Conservation (phyloP, 2,888 invertebrate species). For the Oxyteleia sp. region DNA sequence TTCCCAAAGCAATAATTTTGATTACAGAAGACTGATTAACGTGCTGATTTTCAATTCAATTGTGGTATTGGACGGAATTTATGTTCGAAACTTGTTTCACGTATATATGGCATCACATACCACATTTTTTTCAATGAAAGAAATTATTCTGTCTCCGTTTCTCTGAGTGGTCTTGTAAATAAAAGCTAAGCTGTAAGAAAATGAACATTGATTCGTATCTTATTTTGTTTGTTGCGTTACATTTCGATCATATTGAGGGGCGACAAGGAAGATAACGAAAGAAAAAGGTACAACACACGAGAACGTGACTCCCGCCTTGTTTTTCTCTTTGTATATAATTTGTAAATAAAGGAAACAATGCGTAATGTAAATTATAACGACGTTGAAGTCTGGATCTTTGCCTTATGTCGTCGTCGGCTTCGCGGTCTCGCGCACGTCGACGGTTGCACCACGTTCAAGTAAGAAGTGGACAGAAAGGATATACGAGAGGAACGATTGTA, state of each 20-base stretch:
- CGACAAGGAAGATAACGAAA: conserved; percentile 60
- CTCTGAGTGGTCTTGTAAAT: conserved; percentile 49
- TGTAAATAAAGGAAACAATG: conserved; percentile 79
- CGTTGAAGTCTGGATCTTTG: conserved; percentile 58
- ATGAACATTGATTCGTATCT: too few relatives aligned
- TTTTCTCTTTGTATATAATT: conserved; percentile 81
- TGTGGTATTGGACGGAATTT: conserved; percentile 38
- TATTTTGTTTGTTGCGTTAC: neutral
- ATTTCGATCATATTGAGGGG: conserved; percentile 28
- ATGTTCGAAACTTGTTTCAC: conserved; percentile 29
- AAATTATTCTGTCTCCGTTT: neutral
- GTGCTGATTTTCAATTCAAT: conserved; percentile 20
- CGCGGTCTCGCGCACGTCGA: conserved; percentile 12
- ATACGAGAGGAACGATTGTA: conserved; percentile 13
- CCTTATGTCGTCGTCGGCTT: conserved; percentile 62
- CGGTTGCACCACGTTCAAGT: conserved; percentile 56
- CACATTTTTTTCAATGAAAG: conserved; percentile 28
- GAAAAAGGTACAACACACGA: conserved; percentile 58
- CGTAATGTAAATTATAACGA: conserved; percentile 77
- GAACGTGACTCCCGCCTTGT: conserved; percentile 73
- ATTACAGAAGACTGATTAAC: conserved; percentile 50
- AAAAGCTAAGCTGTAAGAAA: conserved; percentile 31
- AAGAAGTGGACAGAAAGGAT: neutral
- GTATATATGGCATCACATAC: too few relatives aligned
- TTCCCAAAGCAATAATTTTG: conserved; percentile 56